A percentile compares a stretch with the other conserved stretches of the same genome.
These are phyloP conservation scores for Pentamera pediparva DNA, from an alignment of 53 echinoderm and acorn worm genomes.

Conservation along the genomic window DNA sequence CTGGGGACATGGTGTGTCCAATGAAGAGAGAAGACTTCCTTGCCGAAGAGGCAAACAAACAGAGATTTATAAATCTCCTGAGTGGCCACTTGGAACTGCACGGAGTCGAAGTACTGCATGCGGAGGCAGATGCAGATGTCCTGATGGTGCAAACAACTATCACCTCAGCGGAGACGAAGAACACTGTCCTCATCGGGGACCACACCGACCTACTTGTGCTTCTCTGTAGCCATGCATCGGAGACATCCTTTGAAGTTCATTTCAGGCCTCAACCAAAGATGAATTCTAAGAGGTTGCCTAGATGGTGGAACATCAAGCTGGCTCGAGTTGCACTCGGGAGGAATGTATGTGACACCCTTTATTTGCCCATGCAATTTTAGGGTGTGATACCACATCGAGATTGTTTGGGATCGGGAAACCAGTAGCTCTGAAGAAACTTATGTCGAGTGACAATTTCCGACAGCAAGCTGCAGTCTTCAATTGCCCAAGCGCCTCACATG, in stretches of 20 bases:
- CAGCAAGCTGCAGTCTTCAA: background rate
- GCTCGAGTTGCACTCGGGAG: background rate
- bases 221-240: background rate
- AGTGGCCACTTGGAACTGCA: background rate
- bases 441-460: background rate
- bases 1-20: background rate
- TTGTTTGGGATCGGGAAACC: background rate
- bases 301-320: background rate
- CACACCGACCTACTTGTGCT: slow-evolving; percentile 35
- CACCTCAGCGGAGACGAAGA: background rate
- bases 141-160: slow-evolving; percentile 16
- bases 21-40: background rate
- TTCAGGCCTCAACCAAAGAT: background rate
- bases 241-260: background rate
- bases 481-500: background rate
- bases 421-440: background rate
- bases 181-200: slow-evolving; percentile 17
- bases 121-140: slow-evolving; percentile 22
- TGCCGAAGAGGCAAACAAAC: background rate
- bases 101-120: background rate
- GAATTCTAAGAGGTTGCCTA: background rate
- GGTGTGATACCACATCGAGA: slow-evolving; percentile 7
- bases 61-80: background rate
- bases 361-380: background rate
- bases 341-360: background rate